Conservation (phyloP, 2,888 invertebrate genomes). For the Agrilus mali region DNA sequence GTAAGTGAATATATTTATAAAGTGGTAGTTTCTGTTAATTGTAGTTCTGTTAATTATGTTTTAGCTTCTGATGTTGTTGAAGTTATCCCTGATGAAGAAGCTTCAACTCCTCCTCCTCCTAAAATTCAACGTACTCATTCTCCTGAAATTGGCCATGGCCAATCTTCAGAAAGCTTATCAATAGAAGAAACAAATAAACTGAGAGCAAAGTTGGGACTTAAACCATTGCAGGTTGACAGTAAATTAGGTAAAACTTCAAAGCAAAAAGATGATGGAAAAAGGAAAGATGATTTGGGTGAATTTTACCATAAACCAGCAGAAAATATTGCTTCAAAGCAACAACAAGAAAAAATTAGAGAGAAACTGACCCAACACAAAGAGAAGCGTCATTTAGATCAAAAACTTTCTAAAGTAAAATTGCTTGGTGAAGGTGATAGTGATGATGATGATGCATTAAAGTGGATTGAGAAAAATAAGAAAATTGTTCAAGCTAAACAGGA, state of each 20-base stretch:
- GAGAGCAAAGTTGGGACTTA: slow-evolving; percentile 84
- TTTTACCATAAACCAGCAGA: slow-evolving; percentile 79
- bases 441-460: slow-evolving; percentile 59
- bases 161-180: slow-evolving; percentile 49
- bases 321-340: slow-evolving; percentile 58
- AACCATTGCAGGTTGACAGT: slow-evolving; percentile 64
- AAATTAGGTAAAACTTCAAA: slow-evolving; percentile 26
- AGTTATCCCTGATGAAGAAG: slow-evolving; percentile 19
- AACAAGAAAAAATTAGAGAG: slow-evolving; percentile 70
- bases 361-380: slow-evolving; percentile 67
- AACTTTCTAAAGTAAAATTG: slow-evolving; percentile 43
- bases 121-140: slow-evolving; percentile 15
- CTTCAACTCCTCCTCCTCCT: slow-evolving; percentile 27
- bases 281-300: slow-evolving; percentile 53
- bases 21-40: slow-evolving; percentile 1
- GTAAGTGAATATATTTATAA: slow-evolving; percentile 32
- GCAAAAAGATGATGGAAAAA: slow-evolving; percentile 39
- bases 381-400: slow-evolving; percentile 62
- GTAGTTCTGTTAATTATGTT: not conserved
- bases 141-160: slow-evolving; percentile 25
- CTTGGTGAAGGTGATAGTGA: slow-evolving; percentile 66
- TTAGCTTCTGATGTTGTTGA: slow-evolving; percentile 29
- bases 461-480: slow-evolving; percentile 74
- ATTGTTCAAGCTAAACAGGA: slow-evolving; percentile 67
- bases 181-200: slow-evolving; percentile 80